Base-by-base conservation (phyloP, 2,888 invertebrate genomes). In the Ditula angustiorana region DNA sequence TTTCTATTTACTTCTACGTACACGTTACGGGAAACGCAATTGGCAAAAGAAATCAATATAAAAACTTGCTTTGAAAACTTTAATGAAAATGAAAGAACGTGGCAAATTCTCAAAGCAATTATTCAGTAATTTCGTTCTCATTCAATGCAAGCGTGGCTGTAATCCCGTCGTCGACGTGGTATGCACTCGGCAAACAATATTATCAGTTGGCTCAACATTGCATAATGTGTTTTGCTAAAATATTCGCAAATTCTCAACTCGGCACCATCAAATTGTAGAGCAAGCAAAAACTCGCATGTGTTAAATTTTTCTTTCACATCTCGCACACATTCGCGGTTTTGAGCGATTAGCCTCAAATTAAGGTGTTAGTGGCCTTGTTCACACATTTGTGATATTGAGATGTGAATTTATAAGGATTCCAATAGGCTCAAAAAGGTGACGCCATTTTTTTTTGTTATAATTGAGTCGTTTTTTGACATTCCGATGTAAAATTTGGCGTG, bases 181-280 rank as follows among this genome's bases (percentile, higher is more conserved):
- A 90, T 87, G 88, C 82, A 85, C 71, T 76, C 55, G 66, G 74
- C 78, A 82, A 88, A 83, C 87, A 82, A 21, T 63, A 73, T 81
- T 90, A 90, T 90, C 89, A 82, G 77, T 72, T 77, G 71, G 74
- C 72, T 73, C 75, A 77, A 74, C 71, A 79, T 87, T 87, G 83
- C 88, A 87, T 86, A 86, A 82, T 49, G 56, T 70, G 61, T 67
- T 59, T 56, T 57, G 70, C 69, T 71, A 70, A 77, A 71, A 77
- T 68, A 70, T 74, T 75, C 68, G 74, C 75, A 66, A 79, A 75
- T 70, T 74, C 67, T 41, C 21, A 11, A 44, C 49, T 5, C 5
- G 28, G 21, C 0, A 11, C 7, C 4, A 13, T 7, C 26, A 13
- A 47, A 1, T 1, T 41, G 8, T 41, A 16, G 19, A 11, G 1